phyloP scores from a whole-genome alignment of 2,888 invertebrate genomes.

The Strigamia maritima region DNA sequence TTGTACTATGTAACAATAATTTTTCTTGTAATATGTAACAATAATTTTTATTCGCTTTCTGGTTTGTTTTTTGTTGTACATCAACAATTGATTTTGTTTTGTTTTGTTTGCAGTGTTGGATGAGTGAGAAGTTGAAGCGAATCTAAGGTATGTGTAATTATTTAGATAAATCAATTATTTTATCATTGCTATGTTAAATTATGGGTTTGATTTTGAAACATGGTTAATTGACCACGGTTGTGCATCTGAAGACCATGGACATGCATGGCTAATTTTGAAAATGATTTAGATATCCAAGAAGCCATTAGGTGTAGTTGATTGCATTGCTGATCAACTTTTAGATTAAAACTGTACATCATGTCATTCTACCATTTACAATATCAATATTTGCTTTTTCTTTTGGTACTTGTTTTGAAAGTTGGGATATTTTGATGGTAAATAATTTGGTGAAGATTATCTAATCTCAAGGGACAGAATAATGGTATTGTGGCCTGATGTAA shows the following conservation, averaged over 20 bases:
- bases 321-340: slow-evolving; percentile 4
- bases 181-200: not conserved
- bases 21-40: too few relatives aligned
- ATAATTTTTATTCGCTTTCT: not conserved
- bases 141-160: not conserved
- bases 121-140: not conserved
- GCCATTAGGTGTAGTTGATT: not conserved
- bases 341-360: not conserved
- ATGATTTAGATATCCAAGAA: slow-evolving; percentile 10
- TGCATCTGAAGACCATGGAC: not conserved
- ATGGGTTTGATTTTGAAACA: slow-evolving; percentile 15
- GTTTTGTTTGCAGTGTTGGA: not conserved
- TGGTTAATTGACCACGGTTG: slow-evolving; percentile 1
- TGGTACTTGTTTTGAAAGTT: too few relatives aligned
- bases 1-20: too few relatives aligned
- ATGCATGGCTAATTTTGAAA: not conserved
- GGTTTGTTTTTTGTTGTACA: not conserved
- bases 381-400: too few relatives aligned
- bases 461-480: too few relatives aligned
- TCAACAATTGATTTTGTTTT: not conserved
- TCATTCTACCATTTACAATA: too few relatives aligned
- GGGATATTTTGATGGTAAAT: too few relatives aligned
- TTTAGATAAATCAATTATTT: not conserved
- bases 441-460: too few relatives aligned
- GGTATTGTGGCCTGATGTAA: too few relatives aligned